Percentiles rank a stretch among this genome's conserved stretches.
phyloP scores from a whole-genome alignment of 1,140 invertebrate genomes.

The Lysiphlebus fabarum region DNA sequence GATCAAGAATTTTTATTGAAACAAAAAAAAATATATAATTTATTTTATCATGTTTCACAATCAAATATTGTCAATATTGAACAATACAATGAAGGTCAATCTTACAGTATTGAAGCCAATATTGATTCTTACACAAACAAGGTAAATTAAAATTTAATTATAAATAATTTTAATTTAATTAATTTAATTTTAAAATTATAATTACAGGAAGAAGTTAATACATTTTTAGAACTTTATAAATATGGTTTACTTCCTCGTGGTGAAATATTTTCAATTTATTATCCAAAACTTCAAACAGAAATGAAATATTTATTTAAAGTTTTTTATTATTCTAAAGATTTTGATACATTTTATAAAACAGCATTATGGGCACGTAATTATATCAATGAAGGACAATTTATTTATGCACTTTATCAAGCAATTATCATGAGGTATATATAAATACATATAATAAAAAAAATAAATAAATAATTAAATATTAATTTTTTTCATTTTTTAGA shows the following conservation, averaged over 20 bases:
- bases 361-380: conserved; percentile 60
- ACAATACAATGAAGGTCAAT: conserved; percentile 55
- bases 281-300: conserved; percentile 56
- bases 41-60: conserved; percentile 62
- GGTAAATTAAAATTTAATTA: conserved; percentile 33
- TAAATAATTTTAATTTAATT: background rate
- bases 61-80: conserved; percentile 51
- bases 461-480: no score
- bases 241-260: conserved; percentile 55
- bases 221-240: conserved; percentile 42
- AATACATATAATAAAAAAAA: no score
- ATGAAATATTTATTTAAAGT: conserved; percentile 56
- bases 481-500: conserved; percentile 45
- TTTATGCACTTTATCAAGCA: conserved; percentile 60
- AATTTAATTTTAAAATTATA: background rate
- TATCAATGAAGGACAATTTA: conserved; percentile 63
- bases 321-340: conserved; percentile 64
- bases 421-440: conserved; percentile 34
- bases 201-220: conserved; percentile 39
- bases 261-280: conserved; percentile 57
- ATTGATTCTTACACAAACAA: conserved; percentile 50
- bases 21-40: conserved; percentile 62
- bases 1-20: conserved; percentile 55
- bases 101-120: conserved; percentile 58
- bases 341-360: conserved; percentile 62